These are phyloP conservation scores for Ondatra zibethicus DNA, from an alignment of 2,113 vertebrate genomes.

Conservation along the genomic window DNA sequence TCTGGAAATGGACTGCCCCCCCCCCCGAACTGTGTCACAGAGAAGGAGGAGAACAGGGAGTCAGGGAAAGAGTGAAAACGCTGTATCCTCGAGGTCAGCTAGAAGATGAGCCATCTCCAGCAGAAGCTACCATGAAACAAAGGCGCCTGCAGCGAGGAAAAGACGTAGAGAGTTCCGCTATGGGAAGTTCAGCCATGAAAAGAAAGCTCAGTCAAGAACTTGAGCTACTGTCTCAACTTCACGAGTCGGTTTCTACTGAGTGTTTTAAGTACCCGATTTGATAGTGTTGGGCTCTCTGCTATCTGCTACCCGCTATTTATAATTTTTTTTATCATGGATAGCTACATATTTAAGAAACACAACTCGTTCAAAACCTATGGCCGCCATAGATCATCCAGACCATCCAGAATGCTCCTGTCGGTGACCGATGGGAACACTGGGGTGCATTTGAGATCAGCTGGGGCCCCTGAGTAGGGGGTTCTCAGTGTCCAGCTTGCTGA, in stretches of 20 bases:
- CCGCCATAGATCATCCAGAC: not conserved
- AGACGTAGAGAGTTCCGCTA: too few relatives aligned
- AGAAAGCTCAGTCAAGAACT: not conserved
- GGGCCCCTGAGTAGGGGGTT: not conserved
- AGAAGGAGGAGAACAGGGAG: not conserved
- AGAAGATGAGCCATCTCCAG: not conserved
- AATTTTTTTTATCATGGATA: not conserved
- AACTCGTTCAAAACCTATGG: not conserved
- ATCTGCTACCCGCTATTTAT: too few relatives aligned
- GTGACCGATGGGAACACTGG: not conserved
- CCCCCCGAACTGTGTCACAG: too few relatives aligned
- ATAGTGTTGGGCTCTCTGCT: not conserved
- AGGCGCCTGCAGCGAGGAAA: too few relatives aligned
- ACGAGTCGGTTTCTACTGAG: not conserved
- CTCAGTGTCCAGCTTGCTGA: not conserved
- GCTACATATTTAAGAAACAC: not conserved
- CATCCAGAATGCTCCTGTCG: too few relatives aligned
- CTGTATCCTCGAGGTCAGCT: not conserved
- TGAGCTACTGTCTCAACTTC: not conserved
- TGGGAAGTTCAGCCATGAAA: not conserved
- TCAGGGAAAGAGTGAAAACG: not conserved
- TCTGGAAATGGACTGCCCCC: too few relatives aligned
- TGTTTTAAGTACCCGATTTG: not conserved
- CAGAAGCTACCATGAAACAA: not conserved
- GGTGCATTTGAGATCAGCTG: not conserved